Conservation (phyloP, 2,797 vertebrate genomes). For the Phyllotis vaccarum region DNA sequence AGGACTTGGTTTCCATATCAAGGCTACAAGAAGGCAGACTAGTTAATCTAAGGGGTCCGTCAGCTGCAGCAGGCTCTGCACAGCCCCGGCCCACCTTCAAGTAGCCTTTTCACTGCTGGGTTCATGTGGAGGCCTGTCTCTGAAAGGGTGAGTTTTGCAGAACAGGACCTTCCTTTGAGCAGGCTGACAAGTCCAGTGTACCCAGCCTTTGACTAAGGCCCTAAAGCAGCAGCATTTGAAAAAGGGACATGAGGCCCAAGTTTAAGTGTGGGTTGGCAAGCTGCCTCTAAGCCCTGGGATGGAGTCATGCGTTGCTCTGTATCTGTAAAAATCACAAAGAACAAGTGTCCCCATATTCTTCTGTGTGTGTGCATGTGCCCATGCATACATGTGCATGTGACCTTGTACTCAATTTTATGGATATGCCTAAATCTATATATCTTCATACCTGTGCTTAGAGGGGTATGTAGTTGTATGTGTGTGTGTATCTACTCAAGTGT, state of each 20-base stretch:
- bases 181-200: background rate
- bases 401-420: background rate
- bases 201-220: background rate
- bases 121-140: background rate
- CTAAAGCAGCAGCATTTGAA: conserved; percentile 1
- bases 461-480: background rate
- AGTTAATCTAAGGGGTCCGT: background rate
- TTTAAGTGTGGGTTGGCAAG: background rate
- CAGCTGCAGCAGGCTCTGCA: background rate
- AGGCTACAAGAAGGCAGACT: background rate
- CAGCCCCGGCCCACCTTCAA: background rate
- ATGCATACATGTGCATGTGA: background rate
- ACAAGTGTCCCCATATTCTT: background rate
- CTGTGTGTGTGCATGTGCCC: background rate
- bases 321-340: background rate
- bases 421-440: background rate
- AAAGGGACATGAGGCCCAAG: background rate
- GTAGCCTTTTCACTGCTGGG: background rate
- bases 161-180: background rate
- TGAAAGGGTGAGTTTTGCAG: background rate
- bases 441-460: background rate
- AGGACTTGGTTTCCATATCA: background rate
- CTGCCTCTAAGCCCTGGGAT: background rate
- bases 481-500: background rate
- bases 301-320: background rate